These are phyloP conservation scores for Tolypeutes matacus DNA, from an alignment of 2,797 vertebrate genomes.

Conservation along the genomic window DNA sequence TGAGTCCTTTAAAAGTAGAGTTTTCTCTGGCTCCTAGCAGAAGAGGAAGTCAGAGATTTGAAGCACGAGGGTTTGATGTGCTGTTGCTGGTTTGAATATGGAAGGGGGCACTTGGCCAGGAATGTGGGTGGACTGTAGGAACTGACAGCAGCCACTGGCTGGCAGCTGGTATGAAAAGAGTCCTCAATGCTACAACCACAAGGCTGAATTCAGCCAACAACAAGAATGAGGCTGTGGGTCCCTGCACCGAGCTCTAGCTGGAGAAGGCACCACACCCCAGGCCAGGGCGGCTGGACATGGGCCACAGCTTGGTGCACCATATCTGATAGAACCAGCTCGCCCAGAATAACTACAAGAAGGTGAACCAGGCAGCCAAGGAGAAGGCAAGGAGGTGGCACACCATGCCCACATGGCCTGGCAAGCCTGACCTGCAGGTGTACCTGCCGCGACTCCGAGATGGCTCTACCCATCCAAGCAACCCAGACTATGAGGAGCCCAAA, in stretches of 20 bases:
- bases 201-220: neutral
- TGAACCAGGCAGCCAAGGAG: slow-evolving; percentile 95
- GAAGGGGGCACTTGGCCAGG: neutral
- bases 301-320: slow-evolving; percentile 96
- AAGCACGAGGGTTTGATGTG: neutral
- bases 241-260: slow-evolving; percentile 82
- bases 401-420: slow-evolving; percentile 91
- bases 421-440: slow-evolving; percentile 95
- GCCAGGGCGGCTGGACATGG: slow-evolving; percentile 92
- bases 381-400: slow-evolving; percentile 89
- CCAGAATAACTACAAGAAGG: slow-evolving; percentile 95
- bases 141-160: neutral
- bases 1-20: neutral
- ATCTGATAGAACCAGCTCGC: slow-evolving; percentile 97
- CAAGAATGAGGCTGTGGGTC: neutral
- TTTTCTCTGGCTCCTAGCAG: neutral
- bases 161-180: neutral
- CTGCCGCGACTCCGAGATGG: slow-evolving; percentile 89
- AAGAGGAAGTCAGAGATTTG: neutral
- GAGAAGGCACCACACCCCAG: slow-evolving; percentile 70
- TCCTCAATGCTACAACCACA: neutral
- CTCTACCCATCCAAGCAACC: slow-evolving; percentile 72
- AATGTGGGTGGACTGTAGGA: neutral
- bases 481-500: slow-evolving; percentile 91
- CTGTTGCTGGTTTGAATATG: neutral